Evolutionary conservation across 2,888 invertebrate species (phyloP).

Genomic region (Tetanocera ferruginea): DNA sequence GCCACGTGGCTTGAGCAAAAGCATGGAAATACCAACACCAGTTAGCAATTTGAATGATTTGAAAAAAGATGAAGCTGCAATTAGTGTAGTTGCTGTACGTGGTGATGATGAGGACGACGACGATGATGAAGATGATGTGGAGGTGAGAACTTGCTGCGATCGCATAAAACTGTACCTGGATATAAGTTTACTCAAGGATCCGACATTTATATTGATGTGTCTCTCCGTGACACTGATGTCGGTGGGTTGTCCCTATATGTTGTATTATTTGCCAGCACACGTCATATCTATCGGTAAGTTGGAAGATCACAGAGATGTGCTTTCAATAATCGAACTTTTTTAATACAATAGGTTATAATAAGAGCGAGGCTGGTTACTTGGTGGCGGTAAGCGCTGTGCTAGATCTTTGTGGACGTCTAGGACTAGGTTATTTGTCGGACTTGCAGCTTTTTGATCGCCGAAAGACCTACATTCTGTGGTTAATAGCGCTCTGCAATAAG

Average conservation of each 20-base stretch:
- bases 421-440: conserved; percentile 82
- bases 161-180: conserved; percentile 75
- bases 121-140: conserved; percentile 61
- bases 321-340: background rate
- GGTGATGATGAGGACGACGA: conserved; percentile 59
- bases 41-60: conserved; percentile 65
- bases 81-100: conserved; percentile 34
- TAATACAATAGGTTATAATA: conserved; percentile 63
- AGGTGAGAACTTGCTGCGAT: conserved; percentile 66
- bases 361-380: conserved; percentile 75
- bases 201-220: conserved; percentile 79
- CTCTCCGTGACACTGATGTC: conserved; percentile 82
- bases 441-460: conserved; percentile 78
- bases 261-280: conserved; percentile 82
- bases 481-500: conserved; percentile 43
- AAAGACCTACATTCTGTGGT: conserved; percentile 81
- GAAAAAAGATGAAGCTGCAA: conserved; percentile 48
- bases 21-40: conserved; percentile 70
- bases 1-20: conserved; percentile 69
- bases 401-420: conserved; percentile 79
- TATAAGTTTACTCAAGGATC: conserved; percentile 77
- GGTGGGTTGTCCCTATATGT: conserved; percentile 81
- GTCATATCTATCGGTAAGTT: conserved; percentile 75
- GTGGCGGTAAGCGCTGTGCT: conserved; percentile 82
- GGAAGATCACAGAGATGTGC: background rate